phyloP scores from a whole-genome alignment of 2,113 vertebrate species.

The Malurus melanocephalus region DNA sequence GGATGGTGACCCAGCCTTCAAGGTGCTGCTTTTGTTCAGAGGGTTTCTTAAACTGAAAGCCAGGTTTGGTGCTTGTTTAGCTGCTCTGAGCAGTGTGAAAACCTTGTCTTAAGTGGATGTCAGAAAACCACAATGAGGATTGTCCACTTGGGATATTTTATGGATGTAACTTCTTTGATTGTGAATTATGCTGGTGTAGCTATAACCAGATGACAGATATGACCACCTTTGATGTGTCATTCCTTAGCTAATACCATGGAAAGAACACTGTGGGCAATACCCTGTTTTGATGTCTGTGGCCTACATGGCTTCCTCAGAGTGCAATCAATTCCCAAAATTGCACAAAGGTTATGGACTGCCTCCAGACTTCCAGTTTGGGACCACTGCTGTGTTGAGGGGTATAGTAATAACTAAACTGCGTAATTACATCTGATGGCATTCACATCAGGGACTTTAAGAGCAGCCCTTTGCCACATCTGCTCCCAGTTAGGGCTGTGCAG shows the following conservation, averaged over 20 bases:
- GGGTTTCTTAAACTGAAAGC: not conserved
- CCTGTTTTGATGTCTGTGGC: slow-evolving; percentile 35
- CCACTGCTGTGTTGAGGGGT: not conserved
- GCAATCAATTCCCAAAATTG: not conserved
- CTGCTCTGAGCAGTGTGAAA: not conserved
- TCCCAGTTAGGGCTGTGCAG: not conserved
- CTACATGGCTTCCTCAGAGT: not conserved
- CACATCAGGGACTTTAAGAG: not conserved
- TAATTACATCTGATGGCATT: not conserved
- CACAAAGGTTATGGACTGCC: slow-evolving; percentile 14
- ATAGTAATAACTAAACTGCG: not conserved
- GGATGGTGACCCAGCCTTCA: not conserved
- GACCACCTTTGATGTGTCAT: slow-evolving; percentile 3
- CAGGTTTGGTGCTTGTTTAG: not conserved
- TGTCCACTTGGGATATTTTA: slow-evolving; percentile 19
- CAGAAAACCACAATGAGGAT: slow-evolving; percentile 3
- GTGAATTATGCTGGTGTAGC: not conserved
- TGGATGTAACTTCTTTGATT: not conserved
- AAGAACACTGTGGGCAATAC: not conserved
- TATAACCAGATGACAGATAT: slow-evolving; percentile 5
- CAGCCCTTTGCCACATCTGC: not conserved
- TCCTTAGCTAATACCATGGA: not conserved
- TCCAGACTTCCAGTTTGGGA: not conserved
- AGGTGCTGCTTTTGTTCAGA: not conserved
- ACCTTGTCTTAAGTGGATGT: not conserved